A percentile compares a stretch with the other conserved stretches of the same genome.
Conservation (phyloP, 2,888 invertebrate genomes). For the Neoaliturus tenellus region DNA sequence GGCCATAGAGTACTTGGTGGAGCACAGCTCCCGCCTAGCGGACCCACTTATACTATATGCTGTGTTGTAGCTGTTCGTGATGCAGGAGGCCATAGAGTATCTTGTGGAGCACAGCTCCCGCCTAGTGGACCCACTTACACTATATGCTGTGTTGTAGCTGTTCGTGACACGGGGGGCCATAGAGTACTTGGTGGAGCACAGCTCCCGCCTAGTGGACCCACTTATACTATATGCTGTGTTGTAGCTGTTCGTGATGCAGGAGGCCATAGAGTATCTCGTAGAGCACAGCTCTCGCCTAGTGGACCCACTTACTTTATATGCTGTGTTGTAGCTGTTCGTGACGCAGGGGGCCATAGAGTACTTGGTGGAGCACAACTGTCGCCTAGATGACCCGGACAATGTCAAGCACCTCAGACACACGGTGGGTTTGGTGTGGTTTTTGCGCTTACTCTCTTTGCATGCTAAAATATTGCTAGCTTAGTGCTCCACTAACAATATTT, state of each 20-base stretch:
- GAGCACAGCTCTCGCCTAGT: no score
- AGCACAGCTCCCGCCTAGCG: no score
- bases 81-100: no score
- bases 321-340: constrained; percentile 4
- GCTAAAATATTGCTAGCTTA: no score
- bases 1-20: no score
- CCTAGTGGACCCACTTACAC: neutral
- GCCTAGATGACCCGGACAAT: constrained; percentile 21
- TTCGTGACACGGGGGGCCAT: neutral
- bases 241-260: no score
- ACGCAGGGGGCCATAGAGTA: neutral
- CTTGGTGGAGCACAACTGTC: neutral
- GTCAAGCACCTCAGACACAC: neutral
- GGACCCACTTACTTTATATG: neutral
- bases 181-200: neutral
- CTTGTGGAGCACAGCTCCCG: no score
- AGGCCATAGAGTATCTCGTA: no score
- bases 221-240: neutral
- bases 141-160: neutral
- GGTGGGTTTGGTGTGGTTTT: neutral
- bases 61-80: no score
- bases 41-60: no score
- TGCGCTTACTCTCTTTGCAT: no score
- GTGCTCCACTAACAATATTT: no score
- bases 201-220: neutral